phyloP scores from a whole-genome alignment of 2,888 invertebrate species.

The Gasteruption jaculator region DNA sequence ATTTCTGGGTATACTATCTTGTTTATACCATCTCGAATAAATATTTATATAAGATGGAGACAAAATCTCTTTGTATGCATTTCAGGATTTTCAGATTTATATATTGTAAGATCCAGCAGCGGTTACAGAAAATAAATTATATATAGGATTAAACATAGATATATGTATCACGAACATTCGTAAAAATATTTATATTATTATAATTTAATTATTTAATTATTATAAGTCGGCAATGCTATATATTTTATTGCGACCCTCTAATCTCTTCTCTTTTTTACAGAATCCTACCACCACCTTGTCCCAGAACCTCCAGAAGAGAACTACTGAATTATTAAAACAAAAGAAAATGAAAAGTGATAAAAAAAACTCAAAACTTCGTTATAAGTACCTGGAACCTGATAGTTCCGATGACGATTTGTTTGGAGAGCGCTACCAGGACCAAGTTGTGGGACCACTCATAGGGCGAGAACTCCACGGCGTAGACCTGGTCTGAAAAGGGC shows the following conservation, averaged over 20 bases:
- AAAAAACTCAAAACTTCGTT: slow-evolving; percentile 5
- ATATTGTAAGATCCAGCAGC: too few species aligned
- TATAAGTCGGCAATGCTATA: neutral
- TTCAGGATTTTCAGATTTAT: slow-evolving; percentile 10
- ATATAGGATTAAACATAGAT: too few species aligned
- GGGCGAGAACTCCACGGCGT: slow-evolving; percentile 59
- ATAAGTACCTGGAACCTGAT: slow-evolving; percentile 56
- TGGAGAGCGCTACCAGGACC: slow-evolving; percentile 58
- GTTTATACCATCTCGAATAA: too few species aligned
- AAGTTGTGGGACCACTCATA: slow-evolving; percentile 65
- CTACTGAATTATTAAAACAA: slow-evolving; percentile 4
- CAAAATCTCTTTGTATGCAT: slow-evolving; percentile 10
- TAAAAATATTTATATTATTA: slow-evolving; percentile 10
- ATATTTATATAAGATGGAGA: slow-evolving; percentile 7
- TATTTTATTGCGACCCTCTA: neutral
- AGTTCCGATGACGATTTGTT: slow-evolving; percentile 57
- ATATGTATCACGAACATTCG: too few species aligned
- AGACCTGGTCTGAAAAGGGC: slow-evolving; percentile 56
- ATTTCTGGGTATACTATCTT: neutral
- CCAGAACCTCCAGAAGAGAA: too few species aligned
- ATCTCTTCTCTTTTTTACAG: neutral
- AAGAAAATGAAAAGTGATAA: neutral
- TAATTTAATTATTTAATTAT: neutral
- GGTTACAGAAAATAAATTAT: too few species aligned
- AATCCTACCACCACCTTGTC: too few species aligned